A percentile compares a stretch with the other conserved stretches of the same genome.
Evolutionary conservation across 37 sponge, comb jelly and placozoan genomes (phyloP).

Genomic region (Hormiphora californensis): DNA sequence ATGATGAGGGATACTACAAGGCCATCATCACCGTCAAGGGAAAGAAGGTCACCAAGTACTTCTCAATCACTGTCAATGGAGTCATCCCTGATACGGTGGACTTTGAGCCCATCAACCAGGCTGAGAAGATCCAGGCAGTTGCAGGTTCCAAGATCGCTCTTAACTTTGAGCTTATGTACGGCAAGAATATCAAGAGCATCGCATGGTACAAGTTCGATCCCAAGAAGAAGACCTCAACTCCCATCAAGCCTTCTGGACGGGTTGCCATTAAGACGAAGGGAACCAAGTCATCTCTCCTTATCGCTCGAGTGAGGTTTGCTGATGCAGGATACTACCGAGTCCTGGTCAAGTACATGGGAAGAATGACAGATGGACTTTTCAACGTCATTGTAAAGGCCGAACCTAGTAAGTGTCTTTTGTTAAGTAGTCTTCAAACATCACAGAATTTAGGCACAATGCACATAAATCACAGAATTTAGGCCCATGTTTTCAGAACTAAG

Average conservation of each 20-base stretch:
- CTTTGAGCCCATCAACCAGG: slow-evolving; percentile 10
- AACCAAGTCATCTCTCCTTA: slow-evolving; percentile 19
- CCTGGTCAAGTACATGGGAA: slow-evolving; percentile 16
- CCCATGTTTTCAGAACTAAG: too few species aligned
- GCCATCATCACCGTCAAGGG: neutral
- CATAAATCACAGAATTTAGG: too few species aligned
- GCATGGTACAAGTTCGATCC: slow-evolving; percentile 28
- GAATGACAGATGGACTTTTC: slow-evolving; percentile 8
- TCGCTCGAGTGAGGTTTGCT: slow-evolving; percentile 4
- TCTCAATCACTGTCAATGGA: neutral
- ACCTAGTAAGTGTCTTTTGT: neutral
- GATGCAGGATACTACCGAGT: slow-evolving; percentile 23
- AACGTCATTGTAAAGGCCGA: slow-evolving; percentile 19
- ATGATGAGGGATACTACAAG: neutral
- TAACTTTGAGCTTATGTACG: slow-evolving; percentile 11
- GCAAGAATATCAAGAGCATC: slow-evolving; percentile 13
- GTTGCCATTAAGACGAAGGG: neutral
- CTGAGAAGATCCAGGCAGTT: slow-evolving; percentile 3
- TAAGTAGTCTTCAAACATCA: too few species aligned
- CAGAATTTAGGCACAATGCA: too few species aligned
- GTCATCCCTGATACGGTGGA: slow-evolving; percentile 1
- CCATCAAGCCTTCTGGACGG: slow-evolving; percentile 3
- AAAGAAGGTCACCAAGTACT: slow-evolving; percentile 7
- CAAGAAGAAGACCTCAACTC: slow-evolving; percentile 4
- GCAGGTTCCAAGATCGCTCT: slow-evolving; percentile 2